These are phyloP conservation scores for Chaitophorus viminalis DNA, from an alignment of 2,888 invertebrate species.

Conservation along the genomic window DNA sequence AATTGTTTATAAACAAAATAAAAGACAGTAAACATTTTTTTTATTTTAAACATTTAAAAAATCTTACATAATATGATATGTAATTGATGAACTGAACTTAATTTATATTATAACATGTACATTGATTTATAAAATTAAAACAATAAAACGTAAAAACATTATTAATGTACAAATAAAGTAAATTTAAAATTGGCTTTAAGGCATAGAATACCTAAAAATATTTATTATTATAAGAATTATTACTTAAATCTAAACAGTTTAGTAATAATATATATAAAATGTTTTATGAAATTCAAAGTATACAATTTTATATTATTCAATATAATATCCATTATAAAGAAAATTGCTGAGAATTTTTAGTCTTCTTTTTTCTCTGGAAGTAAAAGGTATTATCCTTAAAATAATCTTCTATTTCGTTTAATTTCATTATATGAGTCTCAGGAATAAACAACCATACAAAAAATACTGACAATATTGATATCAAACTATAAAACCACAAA, in stretches of 20 bases:
- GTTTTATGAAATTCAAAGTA: background rate
- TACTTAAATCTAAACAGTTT: too few species aligned
- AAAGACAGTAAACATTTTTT: too few species aligned
- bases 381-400: constrained; percentile 64
- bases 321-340: background rate
- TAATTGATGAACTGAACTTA: too few species aligned
- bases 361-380: constrained; percentile 52
- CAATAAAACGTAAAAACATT: background rate
- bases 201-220: too few species aligned
- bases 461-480: constrained; percentile 67
- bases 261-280: background rate
- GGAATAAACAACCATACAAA: constrained; percentile 66
- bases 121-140: too few species aligned
- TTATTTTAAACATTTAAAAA: too few species aligned
- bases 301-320: background rate
- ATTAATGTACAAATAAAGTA: background rate
- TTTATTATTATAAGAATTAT: too few species aligned
- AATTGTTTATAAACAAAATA: too few species aligned
- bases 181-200: background rate
- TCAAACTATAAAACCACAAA: constrained; percentile 71
- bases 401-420: constrained; percentile 65
- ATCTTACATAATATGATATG: too few species aligned
- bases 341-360: background rate
- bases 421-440: constrained; percentile 65
- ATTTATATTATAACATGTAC: too few species aligned